A percentile compares a stretch with the other conserved stretches of the same genome.
These are phyloP conservation scores for Micronycteris hirsuta DNA, from an alignment of 2,113 vertebrate species.

Conservation along the genomic window DNA sequence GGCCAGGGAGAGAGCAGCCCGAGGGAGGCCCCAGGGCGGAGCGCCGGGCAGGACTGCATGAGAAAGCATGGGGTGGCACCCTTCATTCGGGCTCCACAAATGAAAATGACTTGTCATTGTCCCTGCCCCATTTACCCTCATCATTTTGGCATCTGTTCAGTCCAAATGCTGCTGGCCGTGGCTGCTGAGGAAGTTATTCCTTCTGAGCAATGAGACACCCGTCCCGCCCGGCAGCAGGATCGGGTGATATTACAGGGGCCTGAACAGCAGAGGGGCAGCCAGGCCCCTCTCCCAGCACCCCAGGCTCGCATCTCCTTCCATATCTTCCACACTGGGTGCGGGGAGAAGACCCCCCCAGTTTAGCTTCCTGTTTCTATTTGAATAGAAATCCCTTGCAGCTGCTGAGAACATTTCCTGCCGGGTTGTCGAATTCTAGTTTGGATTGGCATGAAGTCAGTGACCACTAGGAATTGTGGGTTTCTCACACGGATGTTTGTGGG, in stretches of 20 bases:
- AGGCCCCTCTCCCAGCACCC: background rate
- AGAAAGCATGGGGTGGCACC: fast-evolving
- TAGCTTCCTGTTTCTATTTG: fast-evolving
- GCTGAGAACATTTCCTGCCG: background rate
- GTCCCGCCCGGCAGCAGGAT: background rate
- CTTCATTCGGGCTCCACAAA: background rate
- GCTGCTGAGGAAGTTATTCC: background rate
- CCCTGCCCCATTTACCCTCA: background rate
- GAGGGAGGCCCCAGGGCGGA: fast-evolving
- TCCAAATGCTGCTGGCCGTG: background rate
- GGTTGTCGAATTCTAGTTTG: background rate
- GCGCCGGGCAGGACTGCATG: fast-evolving
- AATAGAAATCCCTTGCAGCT: background rate
- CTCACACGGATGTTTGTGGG: background rate
- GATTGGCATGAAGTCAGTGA: background rate
- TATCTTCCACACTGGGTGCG: fast-evolving
- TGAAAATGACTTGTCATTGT: background rate
- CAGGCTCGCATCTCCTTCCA: background rate
- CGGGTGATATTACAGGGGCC: background rate
- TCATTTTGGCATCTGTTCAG: background rate
- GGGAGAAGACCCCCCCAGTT: fast-evolving
- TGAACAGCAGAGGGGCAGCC: background rate
- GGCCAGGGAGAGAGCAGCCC: background rate
- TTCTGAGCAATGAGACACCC: background rate
- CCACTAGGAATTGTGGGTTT: background rate